phyloP scores from a whole-genome alignment of 2,113 vertebrate species.

The Ursus arctos region DNA sequence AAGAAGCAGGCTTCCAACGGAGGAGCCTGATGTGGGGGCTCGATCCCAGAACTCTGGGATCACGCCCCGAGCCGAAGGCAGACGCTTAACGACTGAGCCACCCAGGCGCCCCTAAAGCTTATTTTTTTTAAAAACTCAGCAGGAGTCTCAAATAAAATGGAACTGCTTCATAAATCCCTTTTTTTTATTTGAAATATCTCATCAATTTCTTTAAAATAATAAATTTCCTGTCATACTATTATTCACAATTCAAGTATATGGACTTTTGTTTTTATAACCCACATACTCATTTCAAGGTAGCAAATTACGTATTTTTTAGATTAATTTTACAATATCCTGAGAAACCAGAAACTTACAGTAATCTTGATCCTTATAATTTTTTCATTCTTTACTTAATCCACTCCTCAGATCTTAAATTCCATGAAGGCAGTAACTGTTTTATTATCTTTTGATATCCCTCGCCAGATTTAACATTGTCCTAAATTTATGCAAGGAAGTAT shows the following conservation, averaged over 20 bases:
- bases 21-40: no score
- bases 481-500: constrained; percentile 24
- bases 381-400: background rate
- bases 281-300: background rate
- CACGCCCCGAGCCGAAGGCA: no score
- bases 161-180: background rate
- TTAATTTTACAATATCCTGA: background rate
- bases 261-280: background rate
- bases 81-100: background rate
- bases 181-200: background rate
- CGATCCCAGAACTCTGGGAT: no score
- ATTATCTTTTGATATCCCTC: background rate
- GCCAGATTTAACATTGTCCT: constrained; percentile 15
- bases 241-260: background rate
- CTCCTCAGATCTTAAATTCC: background rate
- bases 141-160: background rate
- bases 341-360: constrained; percentile 3
- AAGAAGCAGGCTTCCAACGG: no score
- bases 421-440: background rate
- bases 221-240: background rate
- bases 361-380: background rate
- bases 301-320: background rate
- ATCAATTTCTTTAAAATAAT: constrained; percentile 38
- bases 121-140: constrained; percentile 4
- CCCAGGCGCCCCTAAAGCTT: background rate